Evolutionary conservation across 2,888 invertebrate species (phyloP).

Genomic region (Chaitophorus viminalis): DNA sequence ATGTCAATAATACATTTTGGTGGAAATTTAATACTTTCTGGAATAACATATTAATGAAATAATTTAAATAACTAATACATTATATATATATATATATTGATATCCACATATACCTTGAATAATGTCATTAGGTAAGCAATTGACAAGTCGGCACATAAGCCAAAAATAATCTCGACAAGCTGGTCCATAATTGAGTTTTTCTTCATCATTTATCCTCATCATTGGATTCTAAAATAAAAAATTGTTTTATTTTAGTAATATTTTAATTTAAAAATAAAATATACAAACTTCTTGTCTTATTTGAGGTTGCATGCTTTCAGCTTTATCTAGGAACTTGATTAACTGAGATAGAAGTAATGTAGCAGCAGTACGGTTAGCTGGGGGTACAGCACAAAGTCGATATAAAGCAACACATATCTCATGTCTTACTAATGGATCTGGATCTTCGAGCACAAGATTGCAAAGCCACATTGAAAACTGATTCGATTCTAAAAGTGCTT

Average conservation of each 20-base stretch:
- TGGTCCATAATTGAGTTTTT: slow-evolving; percentile 94
- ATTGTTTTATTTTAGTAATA: neutral
- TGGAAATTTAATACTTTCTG: slow-evolving; percentile 68
- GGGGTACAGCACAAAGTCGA: slow-evolving; percentile 72
- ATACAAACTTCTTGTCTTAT: slow-evolving; percentile 68
- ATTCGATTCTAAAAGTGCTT: slow-evolving; percentile 79
- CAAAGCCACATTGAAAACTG: slow-evolving; percentile 80
- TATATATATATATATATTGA: neutral
- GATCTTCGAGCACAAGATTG: slow-evolving; percentile 87
- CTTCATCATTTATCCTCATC: slow-evolving; percentile 77
- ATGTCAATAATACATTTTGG: slow-evolving; percentile 72
- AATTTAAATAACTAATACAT: neutral
- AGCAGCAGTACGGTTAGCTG: slow-evolving; percentile 63
- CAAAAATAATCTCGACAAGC: slow-evolving; percentile 95
- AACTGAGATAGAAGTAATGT: slow-evolving; percentile 82
- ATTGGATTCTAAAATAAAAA: slow-evolving; percentile 69
- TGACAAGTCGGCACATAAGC: slow-evolving; percentile 88
- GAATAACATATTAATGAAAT: slow-evolving; percentile 58
- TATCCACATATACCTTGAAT: slow-evolving; percentile 72
- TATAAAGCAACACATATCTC: slow-evolving; percentile 95
- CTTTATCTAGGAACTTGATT: slow-evolving; percentile 82
- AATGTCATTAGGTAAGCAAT: slow-evolving; percentile 83
- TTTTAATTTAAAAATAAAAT: neutral
- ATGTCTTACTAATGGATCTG: slow-evolving; percentile 88
- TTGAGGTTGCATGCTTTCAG: slow-evolving; percentile 83